A percentile compares a stretch with the other conserved stretches of the same genome.
Evolutionary conservation across 1,140 invertebrate species (phyloP).

Genomic region (Agrilus planipennis): DNA sequence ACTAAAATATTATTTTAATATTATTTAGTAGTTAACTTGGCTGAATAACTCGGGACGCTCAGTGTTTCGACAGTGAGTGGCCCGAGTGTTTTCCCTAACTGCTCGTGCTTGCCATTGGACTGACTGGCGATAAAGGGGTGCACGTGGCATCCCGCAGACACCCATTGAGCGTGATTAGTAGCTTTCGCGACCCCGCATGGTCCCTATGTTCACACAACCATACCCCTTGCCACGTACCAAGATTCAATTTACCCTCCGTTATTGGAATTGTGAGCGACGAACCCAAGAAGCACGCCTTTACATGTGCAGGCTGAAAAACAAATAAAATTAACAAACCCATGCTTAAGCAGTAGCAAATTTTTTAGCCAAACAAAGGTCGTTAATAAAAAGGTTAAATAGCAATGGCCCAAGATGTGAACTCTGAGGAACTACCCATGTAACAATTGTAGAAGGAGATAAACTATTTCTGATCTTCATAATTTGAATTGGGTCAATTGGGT

Average conservation of each 20-base stretch:
- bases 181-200: slow-evolving; percentile 82
- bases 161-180: slow-evolving; percentile 83
- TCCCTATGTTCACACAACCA: slow-evolving; percentile 97
- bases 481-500: too few relatives aligned
- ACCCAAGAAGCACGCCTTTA: slow-evolving; percentile 92
- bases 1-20: slow-evolving; percentile 9
- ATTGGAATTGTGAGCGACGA: slow-evolving; percentile 92
- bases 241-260: slow-evolving; percentile 85
- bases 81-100: slow-evolving; percentile 60
- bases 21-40: slow-evolving; percentile 1
- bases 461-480: too few relatives aligned
- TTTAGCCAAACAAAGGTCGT: too few relatives aligned
- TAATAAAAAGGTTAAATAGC: too few relatives aligned
- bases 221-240: slow-evolving; percentile 95
- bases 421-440: too few relatives aligned
- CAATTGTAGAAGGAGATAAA: too few relatives aligned
- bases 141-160: slow-evolving; percentile 70
- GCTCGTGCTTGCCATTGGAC: slow-evolving; percentile 76
- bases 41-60: slow-evolving; percentile 26
- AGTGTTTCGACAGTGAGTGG: slow-evolving; percentile 34
- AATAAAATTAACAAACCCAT: too few relatives aligned
- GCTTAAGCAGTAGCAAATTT: too few relatives aligned
- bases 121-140: slow-evolving; percentile 70
- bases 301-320: slow-evolving; percentile 86
- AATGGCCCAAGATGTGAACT: too few relatives aligned